Conservation (phyloP, 2,113 vertebrate species). For the Muntiacus muntjak region DNA sequence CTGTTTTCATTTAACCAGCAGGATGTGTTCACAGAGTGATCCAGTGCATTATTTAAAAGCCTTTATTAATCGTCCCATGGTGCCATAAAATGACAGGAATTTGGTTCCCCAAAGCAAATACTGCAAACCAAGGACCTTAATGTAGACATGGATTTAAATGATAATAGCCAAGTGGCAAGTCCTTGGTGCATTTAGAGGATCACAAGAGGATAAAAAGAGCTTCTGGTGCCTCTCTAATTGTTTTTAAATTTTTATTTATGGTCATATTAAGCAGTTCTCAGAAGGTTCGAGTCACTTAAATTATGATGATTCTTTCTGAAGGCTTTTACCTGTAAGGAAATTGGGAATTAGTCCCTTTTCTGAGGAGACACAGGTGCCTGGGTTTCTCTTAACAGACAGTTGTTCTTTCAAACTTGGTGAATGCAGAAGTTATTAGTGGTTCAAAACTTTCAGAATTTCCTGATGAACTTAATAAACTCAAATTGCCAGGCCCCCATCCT, state of each 20-base stretch:
- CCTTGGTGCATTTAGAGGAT: conserved; percentile 44
- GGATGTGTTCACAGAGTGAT: not conserved
- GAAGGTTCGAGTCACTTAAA: conserved; percentile 27
- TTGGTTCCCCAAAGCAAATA: conserved; percentile 28
- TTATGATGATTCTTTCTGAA: conserved; percentile 27
- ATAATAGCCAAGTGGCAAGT: conserved; percentile 51
- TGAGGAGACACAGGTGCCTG: not conserved
- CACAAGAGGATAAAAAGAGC: conserved; percentile 42
- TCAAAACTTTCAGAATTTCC: not conserved
- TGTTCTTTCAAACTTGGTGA: not conserved
- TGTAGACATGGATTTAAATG: conserved; percentile 18
- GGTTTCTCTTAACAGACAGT: not conserved
- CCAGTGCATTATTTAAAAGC: conserved; percentile 4
- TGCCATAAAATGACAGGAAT: conserved; percentile 46
- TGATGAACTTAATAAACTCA: not conserved
- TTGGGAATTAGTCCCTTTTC: conserved; percentile 33
- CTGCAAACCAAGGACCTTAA: conserved; percentile 37
- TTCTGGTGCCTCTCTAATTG: conserved; percentile 49
- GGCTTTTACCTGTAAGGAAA: conserved; percentile 54
- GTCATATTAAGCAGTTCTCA: conserved; percentile 51
- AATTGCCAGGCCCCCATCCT: not conserved
- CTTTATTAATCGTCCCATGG: conserved; percentile 40
- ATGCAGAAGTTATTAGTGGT: not conserved
- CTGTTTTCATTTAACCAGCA: not conserved
- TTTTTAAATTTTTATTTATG: conserved; percentile 67